Base-by-base conservation (phyloP, 2,797 vertebrate species). In the Crax fasciolata region DNA sequence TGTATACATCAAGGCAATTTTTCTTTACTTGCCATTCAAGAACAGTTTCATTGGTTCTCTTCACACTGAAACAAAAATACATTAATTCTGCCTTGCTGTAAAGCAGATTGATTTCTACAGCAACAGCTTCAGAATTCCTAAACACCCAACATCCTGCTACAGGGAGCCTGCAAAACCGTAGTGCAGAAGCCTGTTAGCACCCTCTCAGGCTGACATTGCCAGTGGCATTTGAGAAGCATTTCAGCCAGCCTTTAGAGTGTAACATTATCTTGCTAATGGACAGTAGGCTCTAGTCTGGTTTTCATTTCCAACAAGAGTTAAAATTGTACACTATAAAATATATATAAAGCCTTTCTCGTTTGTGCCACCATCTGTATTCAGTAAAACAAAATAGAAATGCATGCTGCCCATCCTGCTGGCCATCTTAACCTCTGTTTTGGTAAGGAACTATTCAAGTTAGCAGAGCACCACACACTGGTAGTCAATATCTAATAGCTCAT, bases 131-230 rank as follows among this genome's bases (percentile, higher is more conserved):
- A 82, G 80, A 82, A 74, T 4, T 65, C 19, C 74, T 76, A 54
- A 88, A 49, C 48, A 32, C 15, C 28, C 0, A 0, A 30, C 30
- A n/a, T 0, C 0, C 0, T 6, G 20, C 44, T 63, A 46, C 77
- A 3, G 1, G 0, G 3, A 68, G 32, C 41, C 44, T 32, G 39
- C 32, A 17, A 0, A 9, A 75, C 54, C 70, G 52, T 38, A 24
- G 49, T 74, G 84, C 28, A 32, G 24, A 54, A 74, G 11, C 11
- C 51, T 80, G 20, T 21, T 11, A 48, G 67, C 30, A 44, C 35
- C 59, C 71, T 8, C 51, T 52, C 2, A 25, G 28, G 35, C n/a
- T 76, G 68, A 28, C 23, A 5, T 12, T 58, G 61, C 13, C 13
- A 0, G 2, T 3, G 2, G 9, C 3, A 4, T 55, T 6, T 43